Evolutionary conservation across 2,113 vertebrate species (phyloP), one percentile per base, ranked within the genome.

Genomic region (Lagopus muta): DNA sequence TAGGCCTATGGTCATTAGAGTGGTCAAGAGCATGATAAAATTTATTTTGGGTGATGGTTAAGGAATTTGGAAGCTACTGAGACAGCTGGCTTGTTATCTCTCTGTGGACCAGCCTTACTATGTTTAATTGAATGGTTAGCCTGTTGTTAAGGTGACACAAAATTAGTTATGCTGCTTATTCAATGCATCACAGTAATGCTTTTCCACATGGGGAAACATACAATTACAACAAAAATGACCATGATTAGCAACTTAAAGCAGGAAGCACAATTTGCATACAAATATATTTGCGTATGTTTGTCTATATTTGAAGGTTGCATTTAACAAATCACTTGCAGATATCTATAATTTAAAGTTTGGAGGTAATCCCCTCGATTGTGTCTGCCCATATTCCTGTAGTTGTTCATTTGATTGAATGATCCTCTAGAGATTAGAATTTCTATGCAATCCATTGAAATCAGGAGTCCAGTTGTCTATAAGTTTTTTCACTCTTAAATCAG

Each of bases 111-210:
- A 83, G 25, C 38, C 80, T 91, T 94, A 71, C 64, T 83, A 15
- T 60, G 40, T 76, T 93, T 88, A 96, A 95, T 92, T 92, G 77
- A 91, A 91, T 85, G 40, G 64, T 60, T 92, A 96, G 48, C 22
- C n/a, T 94, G 58, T 89, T 93, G 55, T 89, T 92, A 93, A 91
- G 67, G 72, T 0, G 40, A 92, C 79, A 81, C 61, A 75, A 78
- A 74, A 91, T 79, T 74, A 30, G 52, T 74, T 71, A 57, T 80
- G 47, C 55, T 60, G 72, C 11, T 36, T 86, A 80, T 91, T 91
- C 89, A 72, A 0, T 42, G 19, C 67, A 74, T 11, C 55, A 86
- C 28, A 60, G 64, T 60, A 75, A 85, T 19, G 16, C 70, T 89
- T 94, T 88, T 90, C 82, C 87, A 86, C 85, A 38, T 52, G 72